phyloP scores from a whole-genome alignment of 2,888 invertebrate species.

The Anaspis maculata region DNA sequence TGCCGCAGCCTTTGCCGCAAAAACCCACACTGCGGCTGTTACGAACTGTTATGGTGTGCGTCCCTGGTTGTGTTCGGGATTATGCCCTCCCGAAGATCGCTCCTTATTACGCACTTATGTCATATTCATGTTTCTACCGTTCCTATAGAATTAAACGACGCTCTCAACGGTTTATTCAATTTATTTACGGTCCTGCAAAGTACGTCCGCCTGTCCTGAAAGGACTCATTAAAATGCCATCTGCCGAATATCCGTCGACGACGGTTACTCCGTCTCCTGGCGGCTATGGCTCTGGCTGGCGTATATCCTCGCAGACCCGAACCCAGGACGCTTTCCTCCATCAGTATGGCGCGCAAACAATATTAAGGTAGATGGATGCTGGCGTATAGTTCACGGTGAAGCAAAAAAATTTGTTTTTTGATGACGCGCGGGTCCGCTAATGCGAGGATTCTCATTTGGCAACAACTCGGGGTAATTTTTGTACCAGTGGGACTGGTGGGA shows the following conservation, averaged over 20 bases:
- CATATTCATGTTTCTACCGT: conserved; percentile 20
- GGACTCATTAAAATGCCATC: conserved; percentile 8
- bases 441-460: too few relatives aligned
- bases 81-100: conserved; percentile 18
- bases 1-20: conserved; percentile 36
- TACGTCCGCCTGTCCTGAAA: too few relatives aligned
- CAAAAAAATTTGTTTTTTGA: too few relatives aligned
- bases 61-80: conserved; percentile 19
- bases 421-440: too few relatives aligned
- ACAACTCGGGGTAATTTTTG: too few relatives aligned
- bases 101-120: conserved; percentile 24
- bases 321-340: too few relatives aligned
- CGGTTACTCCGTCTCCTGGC: neutral
- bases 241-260: neutral
- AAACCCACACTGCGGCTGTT: conserved; percentile 30
- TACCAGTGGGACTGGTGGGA: too few relatives aligned
- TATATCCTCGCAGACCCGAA: too few relatives aligned
- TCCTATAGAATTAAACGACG: conserved; percentile 14
- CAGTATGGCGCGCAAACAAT: too few relatives aligned
- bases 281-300: too few relatives aligned
- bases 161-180: conserved; percentile 7
- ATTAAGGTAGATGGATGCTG: too few relatives aligned
- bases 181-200: conserved; percentile 8
- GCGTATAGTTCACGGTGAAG: too few relatives aligned
- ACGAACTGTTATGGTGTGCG: conserved; percentile 26